Conservation (phyloP, 1,140 invertebrate genomes). For the Stratiolaelaps scimitus region DNA sequence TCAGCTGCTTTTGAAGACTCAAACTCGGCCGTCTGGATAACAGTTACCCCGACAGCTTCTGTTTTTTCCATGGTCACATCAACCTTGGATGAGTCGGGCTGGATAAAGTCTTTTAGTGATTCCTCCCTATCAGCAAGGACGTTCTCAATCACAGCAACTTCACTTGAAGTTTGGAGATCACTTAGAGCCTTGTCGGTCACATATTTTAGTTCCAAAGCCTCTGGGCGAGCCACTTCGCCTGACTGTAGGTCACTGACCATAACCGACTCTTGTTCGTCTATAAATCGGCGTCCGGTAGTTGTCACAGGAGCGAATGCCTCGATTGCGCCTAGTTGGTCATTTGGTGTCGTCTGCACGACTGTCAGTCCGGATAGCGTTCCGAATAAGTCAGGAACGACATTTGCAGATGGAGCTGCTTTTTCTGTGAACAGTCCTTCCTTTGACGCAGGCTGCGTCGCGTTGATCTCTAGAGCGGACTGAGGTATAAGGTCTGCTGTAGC, state of each 20-base stretch:
- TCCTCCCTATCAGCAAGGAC: constrained; percentile 7
- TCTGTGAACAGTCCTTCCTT: not conserved
- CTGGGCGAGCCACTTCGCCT: not conserved
- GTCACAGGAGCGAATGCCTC: not conserved
- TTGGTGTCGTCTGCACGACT: not conserved
- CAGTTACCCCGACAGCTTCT: not conserved
- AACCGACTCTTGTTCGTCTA: not conserved
- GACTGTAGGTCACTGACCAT: not conserved
- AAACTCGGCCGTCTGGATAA: constrained; percentile 2
- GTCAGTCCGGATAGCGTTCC: constrained; percentile 2
- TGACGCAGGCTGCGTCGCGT: not conserved
- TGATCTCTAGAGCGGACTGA: constrained; percentile 14
- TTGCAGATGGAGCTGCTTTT: not conserved
- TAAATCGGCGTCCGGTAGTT: not conserved
- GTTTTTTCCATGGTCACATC: not conserved
- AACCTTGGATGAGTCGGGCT: not conserved
- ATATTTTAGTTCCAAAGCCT: not conserved
- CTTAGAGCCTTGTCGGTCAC: not conserved
- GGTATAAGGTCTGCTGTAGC: not conserved
- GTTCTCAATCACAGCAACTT: not conserved
- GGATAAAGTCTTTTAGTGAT: not conserved
- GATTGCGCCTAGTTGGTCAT: not conserved
- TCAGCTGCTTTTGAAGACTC: not conserved
- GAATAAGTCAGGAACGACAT: not conserved
- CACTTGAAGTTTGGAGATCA: constrained; percentile 1